Evolutionary conservation across 2,888 invertebrate species (phyloP).

Genomic region (Saturnia japonica): DNA sequence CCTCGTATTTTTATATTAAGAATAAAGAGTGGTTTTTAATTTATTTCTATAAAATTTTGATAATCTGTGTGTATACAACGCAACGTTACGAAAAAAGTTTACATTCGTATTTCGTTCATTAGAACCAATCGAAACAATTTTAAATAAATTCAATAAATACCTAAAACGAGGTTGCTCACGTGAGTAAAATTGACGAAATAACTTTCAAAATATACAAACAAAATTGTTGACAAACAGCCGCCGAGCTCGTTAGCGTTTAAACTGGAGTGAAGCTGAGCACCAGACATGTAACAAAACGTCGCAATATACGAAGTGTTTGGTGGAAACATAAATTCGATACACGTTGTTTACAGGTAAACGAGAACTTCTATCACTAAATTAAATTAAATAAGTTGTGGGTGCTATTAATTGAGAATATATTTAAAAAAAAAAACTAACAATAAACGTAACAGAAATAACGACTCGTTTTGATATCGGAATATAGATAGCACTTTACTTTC

Average conservation of each 20-base stretch:
- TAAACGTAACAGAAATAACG: background rate
- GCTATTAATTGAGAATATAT: background rate
- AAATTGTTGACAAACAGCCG: constrained; percentile 36
- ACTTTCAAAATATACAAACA: constrained; percentile 46
- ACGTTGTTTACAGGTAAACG: background rate
- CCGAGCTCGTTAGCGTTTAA: constrained; percentile 39
- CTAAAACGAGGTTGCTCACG: constrained; percentile 33
- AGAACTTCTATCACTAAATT: too few species aligned
- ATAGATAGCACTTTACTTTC: background rate
- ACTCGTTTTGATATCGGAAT: background rate
- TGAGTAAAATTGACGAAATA: constrained; percentile 37
- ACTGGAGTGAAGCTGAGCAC: constrained; percentile 24
- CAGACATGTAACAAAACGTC: constrained; percentile 7
- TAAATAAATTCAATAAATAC: constrained; percentile 12
- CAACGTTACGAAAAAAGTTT: background rate
- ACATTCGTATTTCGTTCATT: constrained; percentile 1
- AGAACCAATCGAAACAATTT: background rate
- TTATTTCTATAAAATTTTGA: background rate
- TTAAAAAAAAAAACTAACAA: background rate
- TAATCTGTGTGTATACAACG: background rate
- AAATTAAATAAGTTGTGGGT: too few species aligned
- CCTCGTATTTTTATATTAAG: background rate
- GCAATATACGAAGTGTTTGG: background rate
- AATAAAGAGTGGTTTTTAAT: background rate
- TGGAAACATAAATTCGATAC: background rate